Percentiles rank a stretch among this genome's conserved stretches.
phyloP scores from a whole-genome alignment of 2,888 invertebrate genomes.

The Punctoribates punctum region DNA sequence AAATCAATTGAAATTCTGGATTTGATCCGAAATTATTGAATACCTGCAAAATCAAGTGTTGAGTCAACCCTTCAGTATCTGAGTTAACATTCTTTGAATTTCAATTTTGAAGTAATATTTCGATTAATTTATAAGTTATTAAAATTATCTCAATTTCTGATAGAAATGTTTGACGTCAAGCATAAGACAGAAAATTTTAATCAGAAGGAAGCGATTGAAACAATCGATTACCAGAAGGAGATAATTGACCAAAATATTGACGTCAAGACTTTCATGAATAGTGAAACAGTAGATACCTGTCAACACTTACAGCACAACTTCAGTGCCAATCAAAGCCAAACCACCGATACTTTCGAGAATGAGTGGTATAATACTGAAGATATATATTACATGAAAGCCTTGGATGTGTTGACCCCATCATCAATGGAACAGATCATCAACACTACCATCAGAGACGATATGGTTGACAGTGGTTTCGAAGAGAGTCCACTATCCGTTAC shows the following conservation, averaged over 20 bases:
- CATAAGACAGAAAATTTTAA: background rate
- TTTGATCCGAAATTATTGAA: too few species aligned
- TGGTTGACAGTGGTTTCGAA: constrained; percentile 25
- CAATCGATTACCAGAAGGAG: constrained; percentile 6
- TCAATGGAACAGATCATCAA: constrained; percentile 29
- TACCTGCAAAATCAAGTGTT: too few species aligned
- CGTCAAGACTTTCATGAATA: background rate
- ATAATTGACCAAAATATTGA: constrained; percentile 31
- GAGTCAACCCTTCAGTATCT: too few species aligned
- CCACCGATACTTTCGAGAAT: constrained; percentile 6
- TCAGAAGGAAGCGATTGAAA: constrained; percentile 15
- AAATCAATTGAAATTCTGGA: too few species aligned
- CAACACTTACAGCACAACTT: background rate
- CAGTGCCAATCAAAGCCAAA: constrained; percentile 11
- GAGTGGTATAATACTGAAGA: constrained; percentile 34
- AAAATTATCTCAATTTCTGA: background rate
- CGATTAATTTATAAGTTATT: background rate
- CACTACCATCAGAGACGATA: constrained; percentile 13
- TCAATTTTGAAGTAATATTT: background rate
- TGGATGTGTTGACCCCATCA: constrained; percentile 22
- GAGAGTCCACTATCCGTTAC: constrained; percentile 15
- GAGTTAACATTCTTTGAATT: too few species aligned
- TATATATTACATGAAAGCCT: constrained; percentile 29
- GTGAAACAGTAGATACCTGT: background rate
- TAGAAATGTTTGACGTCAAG: constrained; percentile 33